These are phyloP conservation scores for Anoncus sp. DNA, from an alignment of 2,888 invertebrate species.

Conservation along the genomic window DNA sequence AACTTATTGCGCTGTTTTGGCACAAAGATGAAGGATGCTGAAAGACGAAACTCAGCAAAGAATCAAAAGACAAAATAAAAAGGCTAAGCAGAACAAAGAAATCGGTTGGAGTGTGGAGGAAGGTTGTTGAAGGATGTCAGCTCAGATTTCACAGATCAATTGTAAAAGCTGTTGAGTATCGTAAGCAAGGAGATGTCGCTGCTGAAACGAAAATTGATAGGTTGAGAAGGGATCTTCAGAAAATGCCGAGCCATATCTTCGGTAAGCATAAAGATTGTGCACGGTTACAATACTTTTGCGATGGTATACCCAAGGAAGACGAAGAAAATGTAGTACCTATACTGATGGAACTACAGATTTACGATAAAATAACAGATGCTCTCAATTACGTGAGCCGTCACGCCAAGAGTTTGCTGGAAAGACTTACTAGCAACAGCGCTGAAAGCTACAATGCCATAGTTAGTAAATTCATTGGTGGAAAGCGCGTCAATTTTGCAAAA, in stretches of 20 bases:
- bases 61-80: too few relatives aligned
- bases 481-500: slow-evolving; percentile 70
- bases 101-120: too few relatives aligned
- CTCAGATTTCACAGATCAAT: slow-evolving; percentile 27
- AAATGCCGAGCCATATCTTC: slow-evolving; percentile 62
- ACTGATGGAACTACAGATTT: slow-evolving; percentile 48
- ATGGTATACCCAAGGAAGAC: slow-evolving; percentile 1
- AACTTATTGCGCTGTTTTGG: slow-evolving; percentile 70
- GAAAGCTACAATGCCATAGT: slow-evolving; percentile 48
- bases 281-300: neutral
- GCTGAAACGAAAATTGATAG: slow-evolving; percentile 11
- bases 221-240: slow-evolving; percentile 56
- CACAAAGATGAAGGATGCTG: slow-evolving; percentile 40
- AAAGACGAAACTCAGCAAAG: too few relatives aligned
- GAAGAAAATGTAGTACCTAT: slow-evolving; percentile 45
- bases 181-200: slow-evolving; percentile 24
- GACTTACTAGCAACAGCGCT: too few relatives aligned
- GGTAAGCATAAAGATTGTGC: slow-evolving; percentile 62
- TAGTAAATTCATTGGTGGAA: slow-evolving; percentile 59
- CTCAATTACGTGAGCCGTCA: slow-evolving; percentile 50
- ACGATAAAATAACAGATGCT: slow-evolving; percentile 34
- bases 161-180: slow-evolving; percentile 21
- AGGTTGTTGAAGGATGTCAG: neutral
- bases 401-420: too few relatives aligned
- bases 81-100: too few relatives aligned